Base-by-base conservation (phyloP, 2,797 vertebrate genomes). In the Sebastes steindachneri region DNA sequence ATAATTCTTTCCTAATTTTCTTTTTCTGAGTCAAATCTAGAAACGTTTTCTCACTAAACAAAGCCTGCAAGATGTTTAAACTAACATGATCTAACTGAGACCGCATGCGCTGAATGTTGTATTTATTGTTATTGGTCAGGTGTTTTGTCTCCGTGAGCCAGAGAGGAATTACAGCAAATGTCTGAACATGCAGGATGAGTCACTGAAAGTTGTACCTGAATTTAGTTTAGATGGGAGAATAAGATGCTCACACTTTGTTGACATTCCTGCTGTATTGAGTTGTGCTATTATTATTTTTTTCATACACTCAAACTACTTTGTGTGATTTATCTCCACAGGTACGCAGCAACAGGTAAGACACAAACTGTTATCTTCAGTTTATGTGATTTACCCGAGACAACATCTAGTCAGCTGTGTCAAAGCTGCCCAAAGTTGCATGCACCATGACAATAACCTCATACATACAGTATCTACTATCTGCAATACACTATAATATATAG, bases 311-410 rank as follows among this genome's bases (percentile, higher is more conserved):
- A 37, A 37, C 14, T 25, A 2, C 2, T n/a, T 54, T 31, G 1
- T 70, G 7, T 68, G 6, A 5, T 68, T 68, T 35, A 2, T 79
- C 4, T 80, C 35, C 35, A 69, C 79, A 86, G 87, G 5, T 82
- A n/a, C 9, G 10, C 26, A 9, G 2, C 9, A 5, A 3, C 26
- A 33, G 84, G 84, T 82, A 68, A 77, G 75, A 68, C 65, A 68
- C 8, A 51, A 15, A 29, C 17, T 25, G 4, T 14, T 31, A 1
- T 71, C 6, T 64, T 55, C 31, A 74, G 3, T 58, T 21, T 1
- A 28, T 66, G 0, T n/a, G 1, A 25, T 28, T 51, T 1, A 71
- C 3, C 3, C 8, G 0, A 37, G 9, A 31, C 10, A 45, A 12
- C 41, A n/a, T 48, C 17, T 48, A 23, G 17, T 19, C 19, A 15